These are phyloP conservation scores for Aepyceros melampus DNA, from an alignment of 2,113 vertebrate genomes.

Conservation along the genomic window DNA sequence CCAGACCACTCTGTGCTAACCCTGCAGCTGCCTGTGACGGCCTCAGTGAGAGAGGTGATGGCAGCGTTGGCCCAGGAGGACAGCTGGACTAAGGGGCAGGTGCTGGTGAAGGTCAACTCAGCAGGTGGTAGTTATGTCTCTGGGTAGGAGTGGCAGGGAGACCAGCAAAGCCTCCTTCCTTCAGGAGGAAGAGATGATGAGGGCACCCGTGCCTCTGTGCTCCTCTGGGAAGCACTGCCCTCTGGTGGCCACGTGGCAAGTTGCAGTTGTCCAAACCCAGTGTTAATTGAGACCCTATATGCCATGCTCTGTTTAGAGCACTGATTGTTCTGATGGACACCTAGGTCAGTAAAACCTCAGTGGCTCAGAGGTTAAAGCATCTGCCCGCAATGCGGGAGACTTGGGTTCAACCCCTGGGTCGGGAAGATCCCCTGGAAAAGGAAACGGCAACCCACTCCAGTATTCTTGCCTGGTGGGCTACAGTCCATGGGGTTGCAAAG, in stretches of 20 bases:
- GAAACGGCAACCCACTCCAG: too few relatives aligned
- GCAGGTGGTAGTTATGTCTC: conserved; percentile 85
- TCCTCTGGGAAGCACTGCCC: conserved; percentile 21
- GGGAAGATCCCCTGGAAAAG: too few relatives aligned
- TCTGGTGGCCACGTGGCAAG: conserved; percentile 30
- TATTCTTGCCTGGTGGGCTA: too few relatives aligned
- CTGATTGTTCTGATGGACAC: background rate
- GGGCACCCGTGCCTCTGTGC: background rate
- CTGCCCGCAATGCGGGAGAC: too few relatives aligned
- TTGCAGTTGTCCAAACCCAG: background rate
- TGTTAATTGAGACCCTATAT: background rate
- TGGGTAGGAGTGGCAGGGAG: too few relatives aligned
- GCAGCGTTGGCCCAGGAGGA: conserved; percentile 76
- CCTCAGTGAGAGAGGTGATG: conserved; percentile 88
- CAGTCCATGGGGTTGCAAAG: too few relatives aligned
- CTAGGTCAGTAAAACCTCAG: background rate
- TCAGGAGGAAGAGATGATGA: background rate
- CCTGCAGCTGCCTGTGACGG: conserved; percentile 87
- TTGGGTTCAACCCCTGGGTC: too few relatives aligned
- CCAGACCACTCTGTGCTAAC: conserved; percentile 85
- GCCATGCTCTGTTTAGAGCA: background rate
- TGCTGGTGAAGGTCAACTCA: conserved; percentile 93
- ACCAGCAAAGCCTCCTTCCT: background rate
- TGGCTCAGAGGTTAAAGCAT: too few relatives aligned
- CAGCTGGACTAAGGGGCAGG: conserved; percentile 76